phyloP scores from a whole-genome alignment of 35 echinoderm and acorn worm genomes.

The Holothuria glaberrima region DNA sequence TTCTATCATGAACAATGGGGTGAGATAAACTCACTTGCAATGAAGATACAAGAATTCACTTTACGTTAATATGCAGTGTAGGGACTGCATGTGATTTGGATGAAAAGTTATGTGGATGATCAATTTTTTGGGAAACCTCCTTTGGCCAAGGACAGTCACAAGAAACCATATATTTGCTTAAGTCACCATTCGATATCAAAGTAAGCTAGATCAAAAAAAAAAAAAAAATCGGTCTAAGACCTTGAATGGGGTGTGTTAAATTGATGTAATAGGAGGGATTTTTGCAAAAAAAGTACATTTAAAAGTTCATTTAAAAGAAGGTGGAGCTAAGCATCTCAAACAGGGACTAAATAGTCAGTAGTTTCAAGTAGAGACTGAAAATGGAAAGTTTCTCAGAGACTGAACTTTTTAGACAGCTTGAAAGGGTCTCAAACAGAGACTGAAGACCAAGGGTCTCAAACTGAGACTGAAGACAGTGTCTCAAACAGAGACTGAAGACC shows the following conservation, averaged over 20 bases:
- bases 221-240: neutral
- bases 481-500: slow-evolving; percentile 41
- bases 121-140: neutral
- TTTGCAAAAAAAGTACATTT: neutral
- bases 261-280: neutral
- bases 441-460: slow-evolving; percentile 40
- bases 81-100: too few relatives aligned
- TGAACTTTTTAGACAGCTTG: neutral
- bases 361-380: neutral
- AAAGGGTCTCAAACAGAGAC: neutral
- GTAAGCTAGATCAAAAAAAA: neutral
- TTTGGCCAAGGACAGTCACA: too few relatives aligned
- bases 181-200: neutral
- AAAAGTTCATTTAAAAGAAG: neutral
- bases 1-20: too few relatives aligned
- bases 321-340: neutral
- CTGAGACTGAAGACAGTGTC: slow-evolving; percentile 29
- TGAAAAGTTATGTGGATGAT: too few relatives aligned
- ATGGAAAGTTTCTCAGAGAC: slow-evolving; percentile 46
- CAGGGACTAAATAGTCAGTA: neutral
- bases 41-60: too few relatives aligned
- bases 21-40: too few relatives aligned
- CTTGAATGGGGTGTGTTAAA: neutral
- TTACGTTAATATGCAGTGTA: too few relatives aligned
- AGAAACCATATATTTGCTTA: too few relatives aligned